Base-by-base conservation (phyloP, 2,888 invertebrate genomes). In the Hanleya hanleyi region DNA sequence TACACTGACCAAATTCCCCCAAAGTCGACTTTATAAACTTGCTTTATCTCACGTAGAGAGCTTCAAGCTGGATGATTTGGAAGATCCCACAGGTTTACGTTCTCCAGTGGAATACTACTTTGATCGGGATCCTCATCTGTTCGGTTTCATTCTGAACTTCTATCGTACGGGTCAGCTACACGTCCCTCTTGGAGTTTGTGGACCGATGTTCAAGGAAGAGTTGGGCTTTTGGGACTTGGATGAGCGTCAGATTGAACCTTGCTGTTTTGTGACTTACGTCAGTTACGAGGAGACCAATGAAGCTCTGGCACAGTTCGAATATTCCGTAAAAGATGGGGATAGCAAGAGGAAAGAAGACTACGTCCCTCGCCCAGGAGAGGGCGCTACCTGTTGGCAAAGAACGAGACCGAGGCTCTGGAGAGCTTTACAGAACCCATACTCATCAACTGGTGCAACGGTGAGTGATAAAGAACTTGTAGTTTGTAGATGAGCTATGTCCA, bases 221-320 rank as follows among this genome's bases (percentile, higher is more conserved):
- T 75, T 86, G 9, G 81, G 82, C 41, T 86, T 82, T 72, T 86
- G 86, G 86, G 82, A 82, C 51, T 77, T 86, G 7, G 82, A 83
- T 37, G 86, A 86, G 51, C 80, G 82, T 22, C 79, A 82, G 49
- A 85, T 86, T 7, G 81, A 84, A 47, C 80, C 82, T 22, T 86
- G 86, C 71, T 86, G 86, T 64, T 84, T 84, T 85, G 81, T 85
- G 32, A 79, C 80, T 47, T 86, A 86, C 67, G 84, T 82, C 22
- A 80, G 79, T 51, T 81, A 81, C 50, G 79, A 82, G 64, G 81
- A 81, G 22, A 82, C 82, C 1, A 76, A 78, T 69, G 77, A 77
- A 9, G 79, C 81, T 77, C 71, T 84, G 29, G 77, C 78, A 32
- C 77, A 77, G 67, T 84, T 84, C 70, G 79, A 84, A 9, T 41